phyloP scores from a whole-genome alignment of 2,113 vertebrate species.

The Nipponia nippon region DNA sequence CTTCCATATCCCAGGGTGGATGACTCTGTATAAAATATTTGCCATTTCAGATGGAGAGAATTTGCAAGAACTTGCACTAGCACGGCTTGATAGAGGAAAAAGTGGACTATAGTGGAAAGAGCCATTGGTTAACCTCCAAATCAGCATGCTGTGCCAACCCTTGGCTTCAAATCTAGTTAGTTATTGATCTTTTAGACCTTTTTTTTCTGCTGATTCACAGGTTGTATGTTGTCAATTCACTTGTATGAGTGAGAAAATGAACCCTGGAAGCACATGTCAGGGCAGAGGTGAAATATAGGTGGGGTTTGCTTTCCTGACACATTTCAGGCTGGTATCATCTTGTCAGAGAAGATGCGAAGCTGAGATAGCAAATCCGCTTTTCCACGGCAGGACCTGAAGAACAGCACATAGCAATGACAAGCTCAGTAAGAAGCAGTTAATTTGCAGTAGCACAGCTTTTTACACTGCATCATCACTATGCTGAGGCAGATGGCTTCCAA shows the following conservation, averaged over 20 bases:
- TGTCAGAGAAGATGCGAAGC: not conserved
- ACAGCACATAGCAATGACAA: not conserved
- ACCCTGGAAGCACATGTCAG: not conserved
- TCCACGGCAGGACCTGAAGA: not conserved
- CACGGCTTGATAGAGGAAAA: not conserved
- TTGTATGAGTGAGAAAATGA: not conserved
- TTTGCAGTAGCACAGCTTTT: not conserved
- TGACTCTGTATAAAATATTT: not conserved
- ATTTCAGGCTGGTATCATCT: not conserved
- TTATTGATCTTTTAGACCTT: not conserved
- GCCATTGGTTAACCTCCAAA: not conserved
- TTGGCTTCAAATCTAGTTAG: not conserved
- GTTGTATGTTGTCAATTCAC: not conserved
- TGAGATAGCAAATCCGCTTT: not conserved
- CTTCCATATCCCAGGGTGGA: not conserved
- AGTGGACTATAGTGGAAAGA: not conserved
- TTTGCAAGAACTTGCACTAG: not conserved
- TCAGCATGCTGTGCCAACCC: not conserved
- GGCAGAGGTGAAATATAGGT: not conserved
- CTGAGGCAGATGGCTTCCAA: conserved; percentile 13
- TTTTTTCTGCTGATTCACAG: not conserved
- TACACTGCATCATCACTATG: not conserved
- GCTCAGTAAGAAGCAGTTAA: not conserved
- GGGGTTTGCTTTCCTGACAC: not conserved
- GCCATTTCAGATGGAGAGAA: not conserved